Conservation (phyloP, 2,888 invertebrate genomes). For the Luperina testacea region DNA sequence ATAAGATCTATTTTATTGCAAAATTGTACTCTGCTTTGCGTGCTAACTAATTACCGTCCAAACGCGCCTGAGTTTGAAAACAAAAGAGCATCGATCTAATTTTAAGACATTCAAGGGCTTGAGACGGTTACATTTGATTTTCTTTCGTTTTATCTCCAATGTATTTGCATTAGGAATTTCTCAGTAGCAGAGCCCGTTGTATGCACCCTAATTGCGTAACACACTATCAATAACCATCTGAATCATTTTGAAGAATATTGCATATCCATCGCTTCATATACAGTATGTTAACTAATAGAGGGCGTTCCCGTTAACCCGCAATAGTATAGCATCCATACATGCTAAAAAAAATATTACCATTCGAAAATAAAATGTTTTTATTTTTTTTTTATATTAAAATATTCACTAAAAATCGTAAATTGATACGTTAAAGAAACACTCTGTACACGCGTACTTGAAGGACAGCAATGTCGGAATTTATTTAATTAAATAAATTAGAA, state of each 20-base stretch:
- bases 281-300: no score
- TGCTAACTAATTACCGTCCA: slow-evolving; percentile 28
- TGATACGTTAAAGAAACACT: no score
- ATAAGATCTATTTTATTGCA: neutral
- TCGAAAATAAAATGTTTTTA: no score
- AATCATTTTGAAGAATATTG: neutral
- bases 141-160: slow-evolving; percentile 29
- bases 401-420: no score
- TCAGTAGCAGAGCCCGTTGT: neutral
- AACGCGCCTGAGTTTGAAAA: slow-evolving; percentile 22
- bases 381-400: no score
- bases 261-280: neutral
- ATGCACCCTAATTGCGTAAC: neutral
- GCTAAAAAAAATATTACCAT: no score
- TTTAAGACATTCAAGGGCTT: slow-evolving; percentile 30
- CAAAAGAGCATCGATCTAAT: slow-evolving; percentile 43
- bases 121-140: slow-evolving; percentile 22
- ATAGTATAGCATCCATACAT: no score
- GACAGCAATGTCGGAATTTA: no score
- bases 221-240: neutral
- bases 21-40: neutral
- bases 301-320: no score
- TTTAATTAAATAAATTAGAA: no score
- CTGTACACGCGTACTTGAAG: no score
- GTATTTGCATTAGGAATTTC: neutral